Conservation (phyloP, 2,888 invertebrate genomes). For the Papilio gigon region DNA sequence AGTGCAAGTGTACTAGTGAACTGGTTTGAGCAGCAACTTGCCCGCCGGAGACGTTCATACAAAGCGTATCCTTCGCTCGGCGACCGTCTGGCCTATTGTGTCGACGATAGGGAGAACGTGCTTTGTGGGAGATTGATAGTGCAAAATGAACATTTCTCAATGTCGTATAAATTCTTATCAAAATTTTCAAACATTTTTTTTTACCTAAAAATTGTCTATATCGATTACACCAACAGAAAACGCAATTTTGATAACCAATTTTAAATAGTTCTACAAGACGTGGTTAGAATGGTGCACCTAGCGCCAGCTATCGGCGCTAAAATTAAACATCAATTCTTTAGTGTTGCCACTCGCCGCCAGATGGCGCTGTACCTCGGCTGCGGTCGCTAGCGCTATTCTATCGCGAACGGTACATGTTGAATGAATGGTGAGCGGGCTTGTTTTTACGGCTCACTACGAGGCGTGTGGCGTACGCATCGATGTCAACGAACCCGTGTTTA, state of each 20-base stretch:
- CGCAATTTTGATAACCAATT: background rate
- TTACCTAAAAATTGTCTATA: no score
- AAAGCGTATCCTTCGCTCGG: constrained; percentile 65
- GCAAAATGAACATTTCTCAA: background rate
- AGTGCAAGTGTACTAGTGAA: constrained; percentile 70
- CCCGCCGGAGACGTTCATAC: constrained; percentile 51
- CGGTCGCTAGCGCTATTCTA: constrained; percentile 56
- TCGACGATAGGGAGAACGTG: constrained; percentile 43
- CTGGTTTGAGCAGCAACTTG: constrained; percentile 61
- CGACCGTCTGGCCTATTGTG: constrained; percentile 66
- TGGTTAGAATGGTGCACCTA: constrained; percentile 18
- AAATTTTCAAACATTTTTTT: background rate
- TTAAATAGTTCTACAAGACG: background rate
- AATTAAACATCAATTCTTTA: constrained; percentile 50
- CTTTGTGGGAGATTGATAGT: constrained; percentile 25
- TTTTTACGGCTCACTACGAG: constrained; percentile 65
- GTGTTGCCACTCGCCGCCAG: constrained; percentile 74
- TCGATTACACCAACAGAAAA: no score
- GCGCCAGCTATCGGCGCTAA: constrained; percentile 61
- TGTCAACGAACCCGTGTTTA: constrained; percentile 73
- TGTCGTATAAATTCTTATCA: background rate
- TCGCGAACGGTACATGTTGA: constrained; percentile 55
- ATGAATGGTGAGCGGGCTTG: constrained; percentile 71
- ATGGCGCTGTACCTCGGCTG: constrained; percentile 59
- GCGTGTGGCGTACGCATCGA: constrained; percentile 65